These are phyloP conservation scores for Okamejei kenojei DNA, from an alignment of 2,797 vertebrate genomes.

Conservation along the genomic window DNA sequence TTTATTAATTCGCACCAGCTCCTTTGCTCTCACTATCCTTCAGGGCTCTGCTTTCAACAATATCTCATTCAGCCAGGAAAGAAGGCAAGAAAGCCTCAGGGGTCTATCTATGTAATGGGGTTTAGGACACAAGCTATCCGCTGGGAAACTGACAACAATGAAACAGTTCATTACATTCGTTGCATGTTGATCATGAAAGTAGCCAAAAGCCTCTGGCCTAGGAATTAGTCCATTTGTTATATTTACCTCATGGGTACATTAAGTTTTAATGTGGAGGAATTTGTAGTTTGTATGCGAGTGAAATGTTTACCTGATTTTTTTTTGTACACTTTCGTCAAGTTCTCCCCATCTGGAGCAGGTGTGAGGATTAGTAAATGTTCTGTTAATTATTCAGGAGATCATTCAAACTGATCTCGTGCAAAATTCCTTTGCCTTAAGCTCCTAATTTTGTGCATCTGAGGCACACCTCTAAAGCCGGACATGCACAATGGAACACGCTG, in stretches of 20 bases:
- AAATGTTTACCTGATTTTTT: neutral
- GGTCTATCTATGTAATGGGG: neutral
- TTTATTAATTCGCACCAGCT: neutral
- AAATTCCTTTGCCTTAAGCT: neutral
- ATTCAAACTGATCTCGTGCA: neutral
- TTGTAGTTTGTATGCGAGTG: neutral
- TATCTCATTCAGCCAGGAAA: neutral
- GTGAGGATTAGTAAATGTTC: neutral
- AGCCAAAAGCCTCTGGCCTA: neutral
- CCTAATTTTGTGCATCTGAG: neutral
- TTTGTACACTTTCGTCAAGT: neutral
- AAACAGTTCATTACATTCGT: neutral
- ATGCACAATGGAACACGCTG: neutral
- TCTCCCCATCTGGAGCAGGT: neutral
- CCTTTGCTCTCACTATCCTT: neutral
- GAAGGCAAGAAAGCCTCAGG: neutral
- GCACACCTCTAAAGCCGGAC: neutral
- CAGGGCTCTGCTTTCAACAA: neutral
- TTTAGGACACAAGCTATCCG: neutral
- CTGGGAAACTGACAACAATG: neutral
- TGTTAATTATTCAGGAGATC: neutral
- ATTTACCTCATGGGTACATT: neutral
- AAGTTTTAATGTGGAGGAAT: slow-evolving; percentile 4
- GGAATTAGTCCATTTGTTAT: neutral
- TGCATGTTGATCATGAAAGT: neutral